Evolutionary conservation across 2,113 vertebrate genomes (phyloP).

Genomic region (Motacilla alba): DNA sequence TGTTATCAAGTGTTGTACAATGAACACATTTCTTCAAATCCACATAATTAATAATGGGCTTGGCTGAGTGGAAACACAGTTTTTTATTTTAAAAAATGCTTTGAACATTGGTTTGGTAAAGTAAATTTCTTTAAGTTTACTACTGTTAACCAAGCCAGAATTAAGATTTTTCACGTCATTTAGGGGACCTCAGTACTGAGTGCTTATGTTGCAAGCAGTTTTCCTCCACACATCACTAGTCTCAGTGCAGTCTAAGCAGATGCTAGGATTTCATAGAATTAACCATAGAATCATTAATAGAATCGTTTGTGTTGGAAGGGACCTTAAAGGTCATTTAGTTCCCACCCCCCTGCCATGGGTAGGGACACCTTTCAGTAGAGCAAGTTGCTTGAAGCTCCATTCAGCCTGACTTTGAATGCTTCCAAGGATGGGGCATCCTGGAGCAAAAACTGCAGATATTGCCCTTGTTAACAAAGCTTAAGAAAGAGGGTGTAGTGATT

Average conservation of each 20-base stretch:
- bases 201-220: not conserved
- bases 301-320: not conserved
- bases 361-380: not conserved
- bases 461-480: not conserved
- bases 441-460: not conserved
- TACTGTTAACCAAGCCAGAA: not conserved
- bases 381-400: not conserved
- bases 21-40: not conserved
- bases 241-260: not conserved
- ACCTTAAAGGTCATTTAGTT: not conserved
- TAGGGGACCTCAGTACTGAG: not conserved
- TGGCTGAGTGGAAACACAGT: not conserved
- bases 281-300: no score
- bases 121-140: not conserved
- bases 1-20: not conserved
- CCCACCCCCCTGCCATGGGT: no score
- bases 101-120: not conserved
- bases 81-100: not conserved
- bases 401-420: not conserved
- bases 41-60: not conserved
- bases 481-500: not conserved
- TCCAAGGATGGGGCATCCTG: not conserved
- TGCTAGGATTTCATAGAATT: not conserved
- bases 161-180: not conserved
- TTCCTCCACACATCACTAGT: not conserved